Conservation (phyloP, 2,888 invertebrate species). For the Anthophora plumipes region DNA sequence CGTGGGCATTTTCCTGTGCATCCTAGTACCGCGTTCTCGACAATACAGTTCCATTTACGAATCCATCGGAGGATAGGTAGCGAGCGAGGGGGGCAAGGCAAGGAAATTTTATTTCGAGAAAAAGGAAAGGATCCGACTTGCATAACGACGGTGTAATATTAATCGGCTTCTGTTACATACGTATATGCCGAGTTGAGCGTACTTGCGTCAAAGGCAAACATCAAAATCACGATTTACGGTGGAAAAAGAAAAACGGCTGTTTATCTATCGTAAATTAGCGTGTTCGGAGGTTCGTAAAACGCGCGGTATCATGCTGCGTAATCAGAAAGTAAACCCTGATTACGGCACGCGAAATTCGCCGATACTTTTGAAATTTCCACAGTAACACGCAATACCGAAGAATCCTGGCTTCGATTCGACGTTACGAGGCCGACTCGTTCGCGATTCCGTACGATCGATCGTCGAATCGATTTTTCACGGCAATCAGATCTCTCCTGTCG, state of each 20-base stretch:
- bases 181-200: not conserved
- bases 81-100: not conserved
- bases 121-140: not conserved
- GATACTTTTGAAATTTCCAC: conserved; percentile 24
- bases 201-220: not conserved
- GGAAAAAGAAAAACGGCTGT: conserved; percentile 8
- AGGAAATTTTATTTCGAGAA: not conserved
- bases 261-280: conserved; percentile 35
- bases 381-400: conserved; percentile 10
- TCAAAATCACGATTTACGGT: conserved; percentile 3
- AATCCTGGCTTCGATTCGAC: conserved; percentile 8
- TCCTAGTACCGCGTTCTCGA: not conserved
- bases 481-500: not conserved
- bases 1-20: not conserved
- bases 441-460: not conserved
- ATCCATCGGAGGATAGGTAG: not conserved
- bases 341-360: conserved; percentile 27
- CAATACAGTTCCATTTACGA: not conserved
- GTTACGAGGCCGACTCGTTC: not conserved
- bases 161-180: not conserved
- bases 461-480: not conserved
- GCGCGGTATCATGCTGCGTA: conserved; percentile 17
- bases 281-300: not conserved
- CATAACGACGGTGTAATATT: no score
- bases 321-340: conserved; percentile 32